Base-by-base conservation (phyloP, 2,888 invertebrate species). In the Pterostichus madidus region DNA sequence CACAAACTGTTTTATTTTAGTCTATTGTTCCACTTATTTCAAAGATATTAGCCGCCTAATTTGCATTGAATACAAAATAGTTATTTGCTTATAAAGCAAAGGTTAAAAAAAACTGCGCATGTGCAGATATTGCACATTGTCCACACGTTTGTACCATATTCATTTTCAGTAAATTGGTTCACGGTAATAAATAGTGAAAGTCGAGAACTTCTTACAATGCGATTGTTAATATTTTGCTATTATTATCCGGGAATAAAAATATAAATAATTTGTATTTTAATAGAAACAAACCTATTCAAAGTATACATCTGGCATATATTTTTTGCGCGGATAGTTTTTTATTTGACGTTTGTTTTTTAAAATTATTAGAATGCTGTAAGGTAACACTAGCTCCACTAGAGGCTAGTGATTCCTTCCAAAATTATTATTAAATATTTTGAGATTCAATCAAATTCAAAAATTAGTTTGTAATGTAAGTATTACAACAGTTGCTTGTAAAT, bases 31-130 rank as follows among this genome's bases (percentile, higher is more conserved):
- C 78, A 61, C 59, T 56, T 78, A 39, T 78, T 78, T 61, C 44
- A 59, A 56, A 59, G 59, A 46, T 39, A 78, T 59, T 46, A 39
- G 61, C 78, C 78, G 78, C 56, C 39, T 56, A 59, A 78, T 78
- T 78, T 59, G 78, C 78, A 78, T 78, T 78, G 78, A 78, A 78
- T 78, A 78, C 59, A 13, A 59, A 78, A 75, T 75, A 75, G 49
- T 32, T 49, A 75, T 75, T 75, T 49, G 49, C 75, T 31, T 75
- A 52, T 52, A 52, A 75, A 49, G 52, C 75, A 52, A 52, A 75
- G 75, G 75, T 75, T 75, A 52, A 4, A 73, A 73, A 75, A 75
- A 49, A 15, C 52, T 49, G 15, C 32, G 49, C n/a, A 24, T 75
- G 31, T 32, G 49, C 32, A 24, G 31, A 71, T 71, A 71, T 71